Evolutionary conservation across 2,113 vertebrate genomes (phyloP).

Genomic region (Oreochromis spilurus): DNA sequence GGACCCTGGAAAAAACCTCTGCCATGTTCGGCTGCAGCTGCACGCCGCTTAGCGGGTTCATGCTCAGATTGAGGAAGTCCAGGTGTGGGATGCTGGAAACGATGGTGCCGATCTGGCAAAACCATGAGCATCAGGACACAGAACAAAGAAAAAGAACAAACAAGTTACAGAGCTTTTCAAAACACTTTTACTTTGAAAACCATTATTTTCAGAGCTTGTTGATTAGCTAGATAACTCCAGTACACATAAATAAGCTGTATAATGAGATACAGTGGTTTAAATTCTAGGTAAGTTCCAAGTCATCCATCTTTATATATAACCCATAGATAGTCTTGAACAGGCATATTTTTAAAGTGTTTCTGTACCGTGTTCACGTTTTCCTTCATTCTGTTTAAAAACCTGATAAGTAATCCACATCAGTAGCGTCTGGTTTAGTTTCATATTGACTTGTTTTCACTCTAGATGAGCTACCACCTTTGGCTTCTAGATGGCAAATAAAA

Average conservation of each 20-base stretch:
- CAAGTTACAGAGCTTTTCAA: background rate
- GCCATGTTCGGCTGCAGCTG: constrained; percentile 82
- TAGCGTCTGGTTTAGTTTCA: background rate
- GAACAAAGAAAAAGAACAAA: background rate
- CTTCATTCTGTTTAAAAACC: background rate
- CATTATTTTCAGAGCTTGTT: background rate
- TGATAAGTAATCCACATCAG: background rate
- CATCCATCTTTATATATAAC: background rate
- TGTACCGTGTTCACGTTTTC: background rate
- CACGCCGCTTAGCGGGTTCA: constrained; percentile 88
- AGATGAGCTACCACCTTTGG: background rate
- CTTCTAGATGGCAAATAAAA: background rate
- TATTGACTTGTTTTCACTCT: background rate
- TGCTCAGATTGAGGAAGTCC: constrained; percentile 97
- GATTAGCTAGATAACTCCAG: background rate
- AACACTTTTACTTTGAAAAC: background rate
- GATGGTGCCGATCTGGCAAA: constrained; percentile 89
- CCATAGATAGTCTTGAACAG: background rate
- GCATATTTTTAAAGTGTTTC: background rate
- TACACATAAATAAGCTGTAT: background rate
- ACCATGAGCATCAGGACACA: accelerated
- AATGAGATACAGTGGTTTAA: accelerated
- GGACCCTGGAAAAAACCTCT: constrained; percentile 83
- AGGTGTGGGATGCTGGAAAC: constrained; percentile 92
- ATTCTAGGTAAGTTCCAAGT: background rate